Base-by-base conservation (phyloP, 2,113 vertebrate genomes). In the Danio rerio region DNA sequence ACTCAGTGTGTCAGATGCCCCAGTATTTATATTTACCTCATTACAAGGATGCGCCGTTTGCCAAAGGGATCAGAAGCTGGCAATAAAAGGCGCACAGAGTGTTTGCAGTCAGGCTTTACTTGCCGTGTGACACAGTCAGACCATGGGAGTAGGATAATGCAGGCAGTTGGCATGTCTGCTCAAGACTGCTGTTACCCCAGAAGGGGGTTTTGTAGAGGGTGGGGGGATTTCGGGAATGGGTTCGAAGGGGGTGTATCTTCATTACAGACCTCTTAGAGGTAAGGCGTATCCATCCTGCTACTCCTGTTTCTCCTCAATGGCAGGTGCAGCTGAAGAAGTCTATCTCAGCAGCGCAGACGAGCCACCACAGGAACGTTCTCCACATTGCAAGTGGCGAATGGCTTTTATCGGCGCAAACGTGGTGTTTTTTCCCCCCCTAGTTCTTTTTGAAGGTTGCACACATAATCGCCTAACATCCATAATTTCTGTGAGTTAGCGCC, bases 11-110 rank as follows among this genome's bases (percentile, higher is more conserved):
- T 92, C 88, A 88, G 87, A 88, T 88, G 83, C 83, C 53, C 58
- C 83, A 84, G 81, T 93, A 74, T 91, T 90, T 90, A 88, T 86
- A 78, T 87, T 90, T 53, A 86, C 88, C 89, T 92, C 89, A 91
- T 93, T 91, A 93, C 88, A 88, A 90, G 89, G 87, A 91, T 86
- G 88, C 86, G 88, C 83, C 78, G 80, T 92, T 92, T 92, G 88
- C 87, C 86, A 85, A 91, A 85, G 55, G 86, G 88, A 88, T 75
- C 69, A 84, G 84, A 87, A 86, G 84, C 87, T 91, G 90, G 87
- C 90, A 89, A 58, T 68, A 85, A 85, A 87, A 84, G 88, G 85
- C 87, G 85, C 83, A 87, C 56, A 8, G 49, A 87, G 87, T 92
- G 89, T 92, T 93, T 93, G 88, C 90, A 82, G 79, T 88, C 66